Evolutionary conservation across 2,888 invertebrate genomes (phyloP).

Genomic region (Melanchra persicariae): DNA sequence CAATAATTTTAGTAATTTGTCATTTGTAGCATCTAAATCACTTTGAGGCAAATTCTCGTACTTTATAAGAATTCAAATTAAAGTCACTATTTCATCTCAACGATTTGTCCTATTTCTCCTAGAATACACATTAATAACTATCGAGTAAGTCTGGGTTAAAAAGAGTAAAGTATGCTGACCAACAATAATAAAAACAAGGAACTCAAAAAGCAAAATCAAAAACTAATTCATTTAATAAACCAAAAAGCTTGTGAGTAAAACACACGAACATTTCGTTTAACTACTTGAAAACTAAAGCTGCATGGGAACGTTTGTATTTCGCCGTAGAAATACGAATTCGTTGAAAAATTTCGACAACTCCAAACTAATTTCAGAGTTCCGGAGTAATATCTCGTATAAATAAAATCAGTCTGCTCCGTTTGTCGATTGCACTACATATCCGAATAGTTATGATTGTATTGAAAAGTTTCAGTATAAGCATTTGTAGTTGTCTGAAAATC

Average conservation of each 20-base stretch:
- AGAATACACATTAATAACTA: too few species aligned
- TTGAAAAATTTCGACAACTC: conserved; percentile 43
- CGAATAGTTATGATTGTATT: neutral
- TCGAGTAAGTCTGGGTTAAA: neutral
- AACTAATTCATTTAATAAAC: neutral
- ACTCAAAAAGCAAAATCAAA: neutral
- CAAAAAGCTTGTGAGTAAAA: neutral
- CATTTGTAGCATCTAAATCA: too few species aligned
- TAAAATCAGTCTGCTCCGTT: conserved; percentile 24
- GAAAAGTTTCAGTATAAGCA: conserved; percentile 11
- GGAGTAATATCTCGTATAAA: conserved; percentile 45
- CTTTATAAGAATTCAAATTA: too few species aligned
- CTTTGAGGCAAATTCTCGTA: too few species aligned
- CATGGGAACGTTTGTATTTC: conserved; percentile 28
- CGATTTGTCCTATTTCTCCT: too few species aligned
- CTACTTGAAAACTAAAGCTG: conserved; percentile 25
- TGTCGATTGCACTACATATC: conserved; percentile 10
- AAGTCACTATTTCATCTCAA: too few species aligned
- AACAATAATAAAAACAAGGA: neutral
- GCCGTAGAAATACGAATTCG: conserved; percentile 15
- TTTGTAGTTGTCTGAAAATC: neutral
- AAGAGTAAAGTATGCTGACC: neutral
- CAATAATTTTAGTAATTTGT: neutral
- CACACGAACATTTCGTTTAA: conserved; percentile 5
- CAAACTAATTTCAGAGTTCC: conserved; percentile 52